A percentile compares a stretch with the other conserved stretches of the same genome.
Evolutionary conservation across 2,113 vertebrate genomes (phyloP).

Genomic region (Carlito syrichta): DNA sequence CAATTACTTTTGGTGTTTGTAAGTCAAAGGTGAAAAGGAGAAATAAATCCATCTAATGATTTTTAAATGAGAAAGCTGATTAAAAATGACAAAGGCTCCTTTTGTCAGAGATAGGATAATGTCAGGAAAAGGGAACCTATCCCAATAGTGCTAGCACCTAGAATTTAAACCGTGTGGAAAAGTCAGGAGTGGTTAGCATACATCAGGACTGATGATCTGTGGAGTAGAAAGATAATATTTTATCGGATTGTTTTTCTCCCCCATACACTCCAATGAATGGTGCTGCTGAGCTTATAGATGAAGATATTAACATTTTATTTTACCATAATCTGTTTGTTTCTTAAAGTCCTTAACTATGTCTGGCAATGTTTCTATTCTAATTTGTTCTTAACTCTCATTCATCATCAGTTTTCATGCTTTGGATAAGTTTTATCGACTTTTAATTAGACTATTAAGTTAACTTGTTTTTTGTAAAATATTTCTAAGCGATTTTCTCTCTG

Average conservation of each 20-base stretch:
- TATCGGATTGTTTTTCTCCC: too few species aligned
- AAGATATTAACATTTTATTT: not conserved
- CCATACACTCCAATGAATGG: not conserved
- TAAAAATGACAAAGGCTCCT: not conserved
- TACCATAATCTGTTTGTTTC: too few species aligned
- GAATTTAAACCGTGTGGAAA: not conserved
- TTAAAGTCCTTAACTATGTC: not conserved
- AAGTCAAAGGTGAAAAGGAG: too few species aligned
- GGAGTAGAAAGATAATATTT: not conserved
- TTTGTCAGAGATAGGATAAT: not conserved
- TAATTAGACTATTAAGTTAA: not conserved
- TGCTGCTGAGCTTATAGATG: not conserved
- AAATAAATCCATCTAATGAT: too few species aligned
- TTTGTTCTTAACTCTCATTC: not conserved
- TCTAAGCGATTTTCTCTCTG: not conserved
- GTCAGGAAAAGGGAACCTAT: accelerated
- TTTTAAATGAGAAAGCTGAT: not conserved
- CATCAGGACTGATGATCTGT: too few species aligned
- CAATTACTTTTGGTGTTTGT: too few species aligned
- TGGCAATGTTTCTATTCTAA: not conserved
- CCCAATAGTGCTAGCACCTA: too few species aligned
- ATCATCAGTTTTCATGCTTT: not conserved
- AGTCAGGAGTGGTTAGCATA: too few species aligned
- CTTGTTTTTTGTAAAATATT: not conserved
- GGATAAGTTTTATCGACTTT: not conserved